A percentile compares a stretch with the other conserved stretches of the same genome.
phyloP scores from a whole-genome alignment of 2,797 vertebrate genomes.

The Bradypodion ventrale region DNA sequence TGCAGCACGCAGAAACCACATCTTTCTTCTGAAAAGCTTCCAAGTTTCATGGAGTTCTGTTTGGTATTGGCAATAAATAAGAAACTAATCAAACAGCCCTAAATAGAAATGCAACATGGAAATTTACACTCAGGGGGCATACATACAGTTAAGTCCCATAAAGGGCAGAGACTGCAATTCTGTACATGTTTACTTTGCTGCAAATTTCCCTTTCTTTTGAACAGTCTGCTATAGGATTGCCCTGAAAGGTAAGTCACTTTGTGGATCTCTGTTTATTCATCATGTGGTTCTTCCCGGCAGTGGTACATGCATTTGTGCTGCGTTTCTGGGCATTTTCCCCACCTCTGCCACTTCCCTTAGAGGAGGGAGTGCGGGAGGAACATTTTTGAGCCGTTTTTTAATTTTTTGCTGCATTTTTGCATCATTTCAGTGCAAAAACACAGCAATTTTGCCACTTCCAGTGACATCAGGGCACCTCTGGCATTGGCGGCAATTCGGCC shows the following conservation, averaged over 20 bases:
- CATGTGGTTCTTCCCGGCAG: too few relatives aligned
- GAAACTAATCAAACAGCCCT: slow-evolving; percentile 7
- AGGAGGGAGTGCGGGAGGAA: too few relatives aligned
- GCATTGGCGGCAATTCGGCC: too few relatives aligned
- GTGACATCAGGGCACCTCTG: too few relatives aligned
- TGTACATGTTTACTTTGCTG: not conserved
- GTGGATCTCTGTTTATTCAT: not conserved
- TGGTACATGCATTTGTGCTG: too few relatives aligned
- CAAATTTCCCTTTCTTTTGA: not conserved
- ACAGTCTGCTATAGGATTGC: not conserved
- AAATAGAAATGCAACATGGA: not conserved
- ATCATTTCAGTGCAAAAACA: too few relatives aligned
- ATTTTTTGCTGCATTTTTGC: too few relatives aligned
- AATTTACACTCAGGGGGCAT: slow-evolving; percentile 17
- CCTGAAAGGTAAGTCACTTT: not conserved
- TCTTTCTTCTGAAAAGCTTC: slow-evolving; percentile 21
- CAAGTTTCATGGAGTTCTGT: not conserved
- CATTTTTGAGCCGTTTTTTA: too few relatives aligned
- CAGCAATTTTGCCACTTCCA: too few relatives aligned
- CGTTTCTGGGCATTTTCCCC: too few relatives aligned
- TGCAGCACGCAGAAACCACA: slow-evolving; percentile 21
- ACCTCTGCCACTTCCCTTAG: too few relatives aligned
- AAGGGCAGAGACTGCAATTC: not conserved
- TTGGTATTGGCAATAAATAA: slow-evolving; percentile 8
- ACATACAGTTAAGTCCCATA: not conserved